Conservation (phyloP, 2,797 vertebrate species). For the Dermochelys coriacea region DNA sequence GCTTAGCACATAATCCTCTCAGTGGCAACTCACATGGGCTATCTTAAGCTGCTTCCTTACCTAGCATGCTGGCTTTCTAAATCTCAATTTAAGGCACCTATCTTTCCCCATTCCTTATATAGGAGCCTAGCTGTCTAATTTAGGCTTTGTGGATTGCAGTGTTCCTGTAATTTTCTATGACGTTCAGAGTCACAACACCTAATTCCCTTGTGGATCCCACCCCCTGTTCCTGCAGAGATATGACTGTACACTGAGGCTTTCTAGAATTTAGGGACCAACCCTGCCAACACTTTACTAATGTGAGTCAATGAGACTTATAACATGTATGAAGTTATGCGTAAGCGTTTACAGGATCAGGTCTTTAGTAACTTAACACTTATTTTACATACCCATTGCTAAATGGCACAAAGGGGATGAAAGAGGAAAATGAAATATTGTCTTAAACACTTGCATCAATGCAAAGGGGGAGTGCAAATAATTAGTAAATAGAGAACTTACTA, state of each 20-base stretch:
- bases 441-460: slow-evolving; percentile 28
- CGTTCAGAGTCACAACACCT: not conserved
- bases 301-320: not conserved
- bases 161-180: not conserved
- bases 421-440: not conserved
- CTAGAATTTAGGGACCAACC: not conserved
- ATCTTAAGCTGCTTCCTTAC: not conserved
- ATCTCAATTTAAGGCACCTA: not conserved
- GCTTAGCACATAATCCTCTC: not conserved
- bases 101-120: not conserved
- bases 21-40: not conserved
- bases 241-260: accelerated
- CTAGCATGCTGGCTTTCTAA: not conserved
- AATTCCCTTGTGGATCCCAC: not conserved
- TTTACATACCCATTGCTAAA: not conserved
- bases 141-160: not conserved
- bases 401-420: not conserved
- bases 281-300: not conserved
- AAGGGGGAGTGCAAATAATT: slow-evolving; percentile 55
- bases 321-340: not conserved
- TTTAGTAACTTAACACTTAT: not conserved
- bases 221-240: accelerated
- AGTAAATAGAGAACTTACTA: slow-evolving; percentile 63
- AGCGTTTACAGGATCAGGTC: not conserved
- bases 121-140: not conserved